phyloP scores from a whole-genome alignment of 2,888 invertebrate species.

The Arge pagana region DNA sequence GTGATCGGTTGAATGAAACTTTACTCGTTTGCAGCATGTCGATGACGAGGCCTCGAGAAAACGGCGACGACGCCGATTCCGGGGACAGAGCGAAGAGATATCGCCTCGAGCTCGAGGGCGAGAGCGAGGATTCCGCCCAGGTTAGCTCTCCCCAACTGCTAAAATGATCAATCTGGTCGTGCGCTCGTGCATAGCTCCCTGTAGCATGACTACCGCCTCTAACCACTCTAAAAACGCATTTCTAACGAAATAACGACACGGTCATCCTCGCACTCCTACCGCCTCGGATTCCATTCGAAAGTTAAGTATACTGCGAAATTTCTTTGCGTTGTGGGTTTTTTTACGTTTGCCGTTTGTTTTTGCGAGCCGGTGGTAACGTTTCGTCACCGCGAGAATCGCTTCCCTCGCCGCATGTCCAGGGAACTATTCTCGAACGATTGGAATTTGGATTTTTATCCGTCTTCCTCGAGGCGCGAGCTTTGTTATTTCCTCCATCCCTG shows the following conservation, averaged over 20 bases:
- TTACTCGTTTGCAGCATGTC: constrained; percentile 42
- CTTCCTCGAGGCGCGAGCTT: no score
- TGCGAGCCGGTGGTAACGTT: no score
- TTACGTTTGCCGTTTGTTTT: no score
- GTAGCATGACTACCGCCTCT: constrained; percentile 22
- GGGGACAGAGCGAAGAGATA: constrained; percentile 51
- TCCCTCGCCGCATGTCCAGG: no score
- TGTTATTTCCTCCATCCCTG: no score
- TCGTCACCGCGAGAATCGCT: no score
- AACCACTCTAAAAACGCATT: constrained; percentile 15
- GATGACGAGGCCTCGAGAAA: constrained; percentile 50
- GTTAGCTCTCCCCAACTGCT: constrained; percentile 50
- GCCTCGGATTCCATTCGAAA: constrained; percentile 16
- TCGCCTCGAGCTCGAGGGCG: constrained; percentile 54
- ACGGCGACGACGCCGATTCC: constrained; percentile 48
- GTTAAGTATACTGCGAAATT: constrained; percentile 18
- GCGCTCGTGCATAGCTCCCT: constrained; percentile 18
- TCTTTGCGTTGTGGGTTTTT: constrained; percentile 6
- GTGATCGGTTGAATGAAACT: constrained; percentile 24
- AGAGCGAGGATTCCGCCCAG: constrained; percentile 56
- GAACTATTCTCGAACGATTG: no score
- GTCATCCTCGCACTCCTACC: constrained; percentile 16
- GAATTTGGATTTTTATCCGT: no score
- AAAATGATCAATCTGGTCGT: constrained; percentile 19
- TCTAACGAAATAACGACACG: constrained; percentile 16